Percentiles rank a stretch among this genome's conserved stretches.
These are phyloP conservation scores for Harpalus rubripes DNA, from an alignment of 2,888 invertebrate species.

Conservation along the genomic window DNA sequence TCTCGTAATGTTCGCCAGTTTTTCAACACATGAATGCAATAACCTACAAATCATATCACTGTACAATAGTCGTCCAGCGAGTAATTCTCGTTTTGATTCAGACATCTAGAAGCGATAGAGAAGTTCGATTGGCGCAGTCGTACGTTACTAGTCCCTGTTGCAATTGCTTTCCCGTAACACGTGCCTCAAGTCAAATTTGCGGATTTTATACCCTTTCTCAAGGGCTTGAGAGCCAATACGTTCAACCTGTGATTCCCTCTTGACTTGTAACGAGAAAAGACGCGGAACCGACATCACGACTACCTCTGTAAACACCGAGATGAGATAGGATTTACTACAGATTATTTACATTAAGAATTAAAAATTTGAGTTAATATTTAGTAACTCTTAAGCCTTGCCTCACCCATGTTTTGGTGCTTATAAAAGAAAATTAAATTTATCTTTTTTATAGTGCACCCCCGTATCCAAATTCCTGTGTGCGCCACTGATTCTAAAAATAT, in stretches of 20 bases:
- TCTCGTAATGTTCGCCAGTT: too few species aligned
- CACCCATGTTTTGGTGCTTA: too few species aligned
- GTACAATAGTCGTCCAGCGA: conserved; percentile 13
- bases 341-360: too few species aligned
- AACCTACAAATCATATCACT: conserved; percentile 25
- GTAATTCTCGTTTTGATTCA: conserved; percentile 8
- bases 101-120: neutral
- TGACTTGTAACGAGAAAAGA: conserved; percentile 46
- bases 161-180: conserved; percentile 20
- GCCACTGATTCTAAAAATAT: too few species aligned
- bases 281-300: conserved; percentile 25
- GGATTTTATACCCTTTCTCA: conserved; percentile 25
- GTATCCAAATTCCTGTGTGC: too few species aligned
- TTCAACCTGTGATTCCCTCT: conserved; percentile 37
- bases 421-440: too few species aligned
- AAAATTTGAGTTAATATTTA: too few species aligned
- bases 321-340: conserved; percentile 14
- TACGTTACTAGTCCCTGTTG: conserved; percentile 3
- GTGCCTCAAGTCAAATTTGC: conserved; percentile 55
- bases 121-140: neutral
- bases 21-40: conserved; percentile 13
- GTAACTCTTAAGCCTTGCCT: too few species aligned
- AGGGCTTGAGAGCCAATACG: conserved; percentile 23
- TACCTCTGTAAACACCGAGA: conserved; percentile 26
- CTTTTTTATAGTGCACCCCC: too few species aligned